A percentile compares a stretch with the other conserved stretches of the same genome.
Conservation (phyloP, 2,113 vertebrate species). For the Menidia beryllina region DNA sequence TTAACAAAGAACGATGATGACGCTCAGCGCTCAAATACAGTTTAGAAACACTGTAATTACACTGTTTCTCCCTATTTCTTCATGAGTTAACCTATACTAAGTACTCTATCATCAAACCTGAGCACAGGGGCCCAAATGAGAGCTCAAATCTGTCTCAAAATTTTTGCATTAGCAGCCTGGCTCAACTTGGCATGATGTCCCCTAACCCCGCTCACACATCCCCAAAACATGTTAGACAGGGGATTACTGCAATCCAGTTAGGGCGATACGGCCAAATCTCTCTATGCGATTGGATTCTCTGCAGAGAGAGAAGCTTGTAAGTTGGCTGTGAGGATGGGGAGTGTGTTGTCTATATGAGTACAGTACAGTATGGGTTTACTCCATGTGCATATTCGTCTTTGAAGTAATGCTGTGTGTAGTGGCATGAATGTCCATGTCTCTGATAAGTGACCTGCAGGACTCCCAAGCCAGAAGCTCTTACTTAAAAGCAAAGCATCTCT, state of each 20-base stretch:
- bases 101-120: conserved; percentile 59
- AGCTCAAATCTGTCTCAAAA: conserved; percentile 62
- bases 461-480: conserved; percentile 53
- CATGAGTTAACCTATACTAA: conserved; percentile 31
- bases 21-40: conserved; percentile 7
- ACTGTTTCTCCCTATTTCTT: conserved; percentile 11
- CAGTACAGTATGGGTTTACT: conserved; percentile 4
- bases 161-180: conserved; percentile 72
- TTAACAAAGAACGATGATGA: conserved; percentile 30
- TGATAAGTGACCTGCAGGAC: conserved; percentile 66
- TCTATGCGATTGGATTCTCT: conserved; percentile 78
- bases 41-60: conserved; percentile 15
- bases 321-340: conserved; percentile 47
- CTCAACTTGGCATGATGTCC: conserved; percentile 73
- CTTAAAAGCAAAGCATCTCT: conserved; percentile 72
- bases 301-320: conserved; percentile 48
- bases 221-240: conserved; percentile 77
- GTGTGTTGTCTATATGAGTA: conserved; percentile 43
- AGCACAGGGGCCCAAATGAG: conserved; percentile 65
- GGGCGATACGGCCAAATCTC: conserved; percentile 76
- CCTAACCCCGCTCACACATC: conserved; percentile 75
- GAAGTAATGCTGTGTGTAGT: conserved; percentile 26
- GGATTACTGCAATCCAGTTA: conserved; percentile 84
- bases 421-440: conserved; percentile 63
- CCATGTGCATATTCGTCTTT: conserved; percentile 20